Evolutionary conservation across 1,140 invertebrate species (phyloP), one percentile per base, ranked within the genome.

Genomic region (Drosophila ananassae): DNA sequence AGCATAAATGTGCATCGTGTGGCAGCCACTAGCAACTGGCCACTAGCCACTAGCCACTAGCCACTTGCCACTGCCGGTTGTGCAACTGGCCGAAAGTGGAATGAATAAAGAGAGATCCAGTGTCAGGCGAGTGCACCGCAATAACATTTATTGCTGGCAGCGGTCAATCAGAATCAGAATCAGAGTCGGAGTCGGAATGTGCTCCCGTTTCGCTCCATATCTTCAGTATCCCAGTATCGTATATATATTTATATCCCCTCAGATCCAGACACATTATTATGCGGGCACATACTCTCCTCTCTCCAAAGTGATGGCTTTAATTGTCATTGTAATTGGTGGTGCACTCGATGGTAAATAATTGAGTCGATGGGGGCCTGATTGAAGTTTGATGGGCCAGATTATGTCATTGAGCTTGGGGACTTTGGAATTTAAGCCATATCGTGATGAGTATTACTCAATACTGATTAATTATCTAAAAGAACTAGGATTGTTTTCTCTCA

Each of bases 1-100:
- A 85, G 81, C 81, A 85, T 85, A 85, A 85, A 85, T 82, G 74
- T 79, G 53, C 59, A 85, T 64, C 75, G 60, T 46, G 73, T 61
- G 34, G 58, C 30, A 37, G 10, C 55, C 47, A 48, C 53, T n/a
- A 56, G 54, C 47, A 5, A 28, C 25, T 28, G 5, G 5, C 25
- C 25, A 28, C 25, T 28, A 6, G 25, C 25, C 25, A 28, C 25
- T 28, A 6, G 25, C 25, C 25, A 12, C 34, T 37, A 17, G 17
- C 4, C 25, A 28, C 25, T 28, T 64, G 56, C 34, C 9, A 12
- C 34, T 37, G 9, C 78, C 74, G 73, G 46, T 53, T 63, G 51
- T 79, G 71, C 59, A 72, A 73, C 44, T 32, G 41, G 41, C 57
- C 57, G 21, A 41, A 39, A 24, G 61, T 58, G 63, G 58, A 67